phyloP scores from a whole-genome alignment of 2,113 vertebrate species.

The Ivindomyrus marchei region DNA sequence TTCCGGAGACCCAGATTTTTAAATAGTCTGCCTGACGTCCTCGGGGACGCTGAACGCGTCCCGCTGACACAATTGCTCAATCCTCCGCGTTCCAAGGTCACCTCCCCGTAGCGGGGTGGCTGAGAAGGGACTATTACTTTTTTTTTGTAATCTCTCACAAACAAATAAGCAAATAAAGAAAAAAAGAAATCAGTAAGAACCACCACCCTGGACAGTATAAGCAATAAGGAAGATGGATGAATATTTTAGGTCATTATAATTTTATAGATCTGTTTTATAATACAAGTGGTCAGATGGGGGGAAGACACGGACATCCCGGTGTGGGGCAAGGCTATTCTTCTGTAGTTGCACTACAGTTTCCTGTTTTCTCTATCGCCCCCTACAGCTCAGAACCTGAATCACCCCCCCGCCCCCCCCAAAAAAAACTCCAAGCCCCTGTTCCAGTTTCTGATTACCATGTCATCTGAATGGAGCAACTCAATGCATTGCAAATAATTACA shows the following conservation, averaged over 20 bases:
- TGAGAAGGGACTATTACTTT: not conserved
- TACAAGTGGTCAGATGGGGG: not conserved
- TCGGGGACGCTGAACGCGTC: not conserved
- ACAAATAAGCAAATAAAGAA: not conserved
- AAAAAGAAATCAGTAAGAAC: not conserved
- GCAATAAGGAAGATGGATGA: not conserved
- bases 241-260: not conserved
- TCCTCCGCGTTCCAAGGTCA: not conserved
- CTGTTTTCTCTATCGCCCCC: not conserved
- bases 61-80: not conserved
- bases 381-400: not conserved
- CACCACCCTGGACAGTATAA: not conserved
- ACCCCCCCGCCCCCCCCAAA: not conserved
- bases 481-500: not conserved
- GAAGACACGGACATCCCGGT: not conserved
- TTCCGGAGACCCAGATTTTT: conserved; percentile 10
- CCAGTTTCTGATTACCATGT: not conserved
- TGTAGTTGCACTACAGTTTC: not conserved
- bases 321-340: not conserved
- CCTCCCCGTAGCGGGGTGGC: not conserved
- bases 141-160: not conserved
- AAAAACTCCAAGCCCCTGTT: not conserved
- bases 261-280: not conserved
- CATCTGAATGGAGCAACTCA: not conserved
- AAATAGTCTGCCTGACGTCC: not conserved